Evolutionary conservation across 2,113 vertebrate genomes (phyloP), one percentile per base, ranked within the genome.

Genomic region (Donacobius atricapilla): DNA sequence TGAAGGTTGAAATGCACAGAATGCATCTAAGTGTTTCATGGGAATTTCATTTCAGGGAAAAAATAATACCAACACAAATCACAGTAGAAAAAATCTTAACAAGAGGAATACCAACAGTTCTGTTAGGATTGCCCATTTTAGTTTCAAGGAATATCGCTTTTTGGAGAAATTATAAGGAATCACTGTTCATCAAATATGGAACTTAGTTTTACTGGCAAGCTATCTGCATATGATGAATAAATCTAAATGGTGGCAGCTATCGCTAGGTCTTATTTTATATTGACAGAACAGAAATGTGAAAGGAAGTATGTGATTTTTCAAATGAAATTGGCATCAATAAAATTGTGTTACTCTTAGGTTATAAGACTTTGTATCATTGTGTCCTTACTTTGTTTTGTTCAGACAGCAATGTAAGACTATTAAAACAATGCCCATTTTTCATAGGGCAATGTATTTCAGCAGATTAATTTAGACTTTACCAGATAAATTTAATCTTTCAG

Each of bases 21-120:
- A 73, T 30, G 10, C 9, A 16, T 10, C 14, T 37, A 50, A 1
- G 2, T 13, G 0, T 37, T 57, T 35, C 0, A 2, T 50, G 21
- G 23, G 20, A 15, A 65, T 13, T 79, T 80, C 0, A 51, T 64
- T 63, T 61, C 30, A 71, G 51, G 39, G 18, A 23, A 66, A 71
- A 77, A 77, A 65, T n/a, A 35, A 22, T 4, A 20, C 1, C 11
- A 31, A 5, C 23, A 54, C 10, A 2, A 25, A 47, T 57, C 7
- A 58, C 14, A 15, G 7, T 9, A 71, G 25, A 39, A 83, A 61
- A 80, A 51, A 7, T 54, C 22, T 37, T 48, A 51, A 1, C 35
- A 81, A 60, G 12, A 68, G 3, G 3, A 7, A 4, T 80, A 42
- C 24, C n/a, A 94, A 39, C 25, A 69, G 8, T 61, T 65, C 13